Evolutionary conservation across 2,888 invertebrate species (phyloP).

Genomic region (Patella caerulea): DNA sequence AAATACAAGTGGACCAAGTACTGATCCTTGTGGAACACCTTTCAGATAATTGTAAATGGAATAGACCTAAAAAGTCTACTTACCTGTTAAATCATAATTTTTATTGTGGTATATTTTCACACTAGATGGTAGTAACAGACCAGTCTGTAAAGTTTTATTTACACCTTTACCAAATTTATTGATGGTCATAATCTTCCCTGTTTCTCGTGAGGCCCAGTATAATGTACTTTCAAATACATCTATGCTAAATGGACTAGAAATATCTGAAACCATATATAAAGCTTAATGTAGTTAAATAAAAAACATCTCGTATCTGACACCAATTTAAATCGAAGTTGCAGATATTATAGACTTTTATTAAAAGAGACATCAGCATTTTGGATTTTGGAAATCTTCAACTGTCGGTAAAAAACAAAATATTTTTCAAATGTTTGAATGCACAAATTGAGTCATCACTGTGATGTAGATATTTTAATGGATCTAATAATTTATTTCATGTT

Average conservation of each 20-base stretch:
- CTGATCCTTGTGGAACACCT: no score
- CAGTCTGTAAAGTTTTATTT: conserved; percentile 84
- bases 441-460: no score
- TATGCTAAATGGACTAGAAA: conserved; percentile 83
- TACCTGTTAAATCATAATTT: conserved; percentile 83
- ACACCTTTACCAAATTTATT: conserved; percentile 98
- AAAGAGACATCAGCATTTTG: no score
- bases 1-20: no score
- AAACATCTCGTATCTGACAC: not conserved
- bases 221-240: conserved; percentile 95
- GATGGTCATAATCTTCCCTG: conserved; percentile 88
- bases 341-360: no score
- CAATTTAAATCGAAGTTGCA: no score
- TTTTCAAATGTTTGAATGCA: no score
- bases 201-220: conserved; percentile 93
- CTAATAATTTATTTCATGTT: no score
- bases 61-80: conserved; percentile 25
- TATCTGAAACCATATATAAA: conserved; percentile 72
- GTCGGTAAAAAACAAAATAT: no score
- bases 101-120: conserved; percentile 85
- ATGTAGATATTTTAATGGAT: no score
- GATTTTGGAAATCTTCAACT: no score
- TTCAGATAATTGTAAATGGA: no score
- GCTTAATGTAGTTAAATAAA: not conserved
- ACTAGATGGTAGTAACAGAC: conserved; percentile 88